Conservation (phyloP, 2,113 vertebrate species). For the Tinamus guttatus region DNA sequence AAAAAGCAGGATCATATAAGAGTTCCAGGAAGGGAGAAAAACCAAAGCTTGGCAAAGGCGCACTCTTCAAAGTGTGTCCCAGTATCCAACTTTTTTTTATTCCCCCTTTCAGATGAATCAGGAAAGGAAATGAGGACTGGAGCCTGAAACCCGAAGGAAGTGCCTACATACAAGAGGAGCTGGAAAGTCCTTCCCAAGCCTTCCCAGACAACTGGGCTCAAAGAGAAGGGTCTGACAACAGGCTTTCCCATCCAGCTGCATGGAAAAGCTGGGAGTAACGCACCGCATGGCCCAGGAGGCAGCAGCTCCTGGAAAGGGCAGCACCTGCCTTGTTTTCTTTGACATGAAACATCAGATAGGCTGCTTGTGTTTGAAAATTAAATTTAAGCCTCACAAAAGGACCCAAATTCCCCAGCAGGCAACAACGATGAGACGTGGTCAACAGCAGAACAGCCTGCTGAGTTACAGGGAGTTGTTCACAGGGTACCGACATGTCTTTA, state of each 20-base stretch:
- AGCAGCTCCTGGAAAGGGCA: not conserved
- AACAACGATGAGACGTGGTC: not conserved
- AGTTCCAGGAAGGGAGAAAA: constrained; percentile 54
- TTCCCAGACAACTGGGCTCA: not conserved
- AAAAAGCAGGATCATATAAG: constrained; percentile 48
- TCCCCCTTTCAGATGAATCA: not conserved
- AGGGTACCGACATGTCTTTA: not conserved
- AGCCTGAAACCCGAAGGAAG: constrained; percentile 18
- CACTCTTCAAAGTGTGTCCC: constrained; percentile 47
- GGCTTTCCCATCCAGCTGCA: not conserved
- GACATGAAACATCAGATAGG: not conserved
- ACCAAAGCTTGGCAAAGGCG: constrained; percentile 24
- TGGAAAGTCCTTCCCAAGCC: not conserved
- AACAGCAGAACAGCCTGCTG: not conserved
- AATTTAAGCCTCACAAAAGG: not conserved
- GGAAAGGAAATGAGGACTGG: not conserved
- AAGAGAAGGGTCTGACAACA: not conserved
- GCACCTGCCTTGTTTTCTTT: not conserved
- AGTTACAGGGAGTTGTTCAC: fast-evolving
- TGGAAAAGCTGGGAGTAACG: not conserved
- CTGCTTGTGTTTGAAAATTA: not conserved
- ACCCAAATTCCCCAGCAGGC: not conserved
- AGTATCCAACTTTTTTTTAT: not conserved
- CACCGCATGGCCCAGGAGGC: not conserved
- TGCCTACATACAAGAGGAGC: not conserved